A percentile compares a stretch with the other conserved stretches of the same genome.
Evolutionary conservation across 2,797 vertebrate genomes (phyloP).

Genomic region (Amazona finschi): DNA sequence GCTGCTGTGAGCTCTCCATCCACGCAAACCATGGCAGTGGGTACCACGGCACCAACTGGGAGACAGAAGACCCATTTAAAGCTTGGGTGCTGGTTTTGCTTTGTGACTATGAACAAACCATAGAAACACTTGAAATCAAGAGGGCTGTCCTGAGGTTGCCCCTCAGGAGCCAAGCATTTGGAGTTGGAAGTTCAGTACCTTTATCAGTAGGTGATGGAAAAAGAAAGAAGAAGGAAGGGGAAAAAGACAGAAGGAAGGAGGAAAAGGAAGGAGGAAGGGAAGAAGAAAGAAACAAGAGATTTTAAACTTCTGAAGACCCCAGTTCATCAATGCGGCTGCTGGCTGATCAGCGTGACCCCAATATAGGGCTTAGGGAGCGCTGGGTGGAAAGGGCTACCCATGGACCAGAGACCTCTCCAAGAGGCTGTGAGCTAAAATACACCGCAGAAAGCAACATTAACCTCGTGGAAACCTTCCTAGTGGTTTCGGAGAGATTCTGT

Average conservation of each 20-base stretch:
- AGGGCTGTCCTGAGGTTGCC: background rate
- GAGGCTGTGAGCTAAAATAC: background rate
- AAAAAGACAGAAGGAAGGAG: too few relatives aligned
- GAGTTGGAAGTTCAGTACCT: background rate
- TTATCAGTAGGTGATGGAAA: background rate
- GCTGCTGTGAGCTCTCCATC: background rate
- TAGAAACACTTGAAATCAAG: background rate
- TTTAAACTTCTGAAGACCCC: background rate
- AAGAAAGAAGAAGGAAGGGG: too few relatives aligned
- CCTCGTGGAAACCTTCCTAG: background rate
- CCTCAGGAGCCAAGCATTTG: rapidly evolving
- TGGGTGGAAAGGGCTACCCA: background rate
- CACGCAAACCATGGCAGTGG: background rate
- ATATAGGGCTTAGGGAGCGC: background rate
- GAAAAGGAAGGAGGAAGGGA: too few relatives aligned
- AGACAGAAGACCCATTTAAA: background rate
- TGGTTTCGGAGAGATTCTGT: background rate
- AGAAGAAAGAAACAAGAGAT: background rate
- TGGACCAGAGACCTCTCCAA: background rate
- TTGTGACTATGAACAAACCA: background rate
- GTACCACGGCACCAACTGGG: background rate
- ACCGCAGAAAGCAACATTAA: background rate
- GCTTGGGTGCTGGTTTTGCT: background rate
- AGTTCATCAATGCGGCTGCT: background rate
- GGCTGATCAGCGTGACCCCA: rapidly evolving